Conservation (phyloP, 2,113 vertebrate genomes). For the Gymnocephalus cernua region DNA sequence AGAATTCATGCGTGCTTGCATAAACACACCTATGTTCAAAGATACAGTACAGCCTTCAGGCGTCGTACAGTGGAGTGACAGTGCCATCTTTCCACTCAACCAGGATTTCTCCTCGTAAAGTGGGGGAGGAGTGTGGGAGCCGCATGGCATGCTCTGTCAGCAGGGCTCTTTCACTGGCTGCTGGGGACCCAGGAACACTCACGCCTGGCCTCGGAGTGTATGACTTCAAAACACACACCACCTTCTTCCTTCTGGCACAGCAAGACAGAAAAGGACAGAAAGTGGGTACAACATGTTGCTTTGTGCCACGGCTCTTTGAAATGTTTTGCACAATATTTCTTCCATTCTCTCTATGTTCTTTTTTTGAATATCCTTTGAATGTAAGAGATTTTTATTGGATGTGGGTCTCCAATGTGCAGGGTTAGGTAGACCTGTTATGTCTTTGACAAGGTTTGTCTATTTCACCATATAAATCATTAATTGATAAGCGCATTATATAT, state of each 20-base stretch:
- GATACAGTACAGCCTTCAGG: slow-evolving; percentile 44
- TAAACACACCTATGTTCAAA: background rate
- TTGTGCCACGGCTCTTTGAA: background rate
- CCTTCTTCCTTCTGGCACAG: slow-evolving; percentile 84
- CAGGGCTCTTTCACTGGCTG: slow-evolving; percentile 75
- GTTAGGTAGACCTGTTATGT: background rate
- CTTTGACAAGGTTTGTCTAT: background rate
- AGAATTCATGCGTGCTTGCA: background rate
- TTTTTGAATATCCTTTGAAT: background rate
- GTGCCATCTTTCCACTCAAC: slow-evolving; percentile 91
- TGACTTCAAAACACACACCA: slow-evolving; percentile 85
- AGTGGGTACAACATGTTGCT: background rate
- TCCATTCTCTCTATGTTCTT: background rate
- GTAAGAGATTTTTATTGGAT: background rate
- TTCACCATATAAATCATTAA: background rate
- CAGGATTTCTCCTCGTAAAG: slow-evolving; percentile 86
- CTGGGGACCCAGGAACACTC: slow-evolving; percentile 79
- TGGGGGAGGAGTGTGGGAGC: slow-evolving; percentile 79
- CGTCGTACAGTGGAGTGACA: slow-evolving; percentile 88
- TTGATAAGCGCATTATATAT: background rate
- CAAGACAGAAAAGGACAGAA: background rate
- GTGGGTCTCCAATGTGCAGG: background rate
- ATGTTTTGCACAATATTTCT: background rate
- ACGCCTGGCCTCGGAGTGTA: slow-evolving; percentile 69
- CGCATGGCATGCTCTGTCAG: slow-evolving; percentile 78